Percentiles rank a stretch among this genome's conserved stretches.
Conservation (phyloP, 1,140 invertebrate species). For the Pachypsylla venusta region DNA sequence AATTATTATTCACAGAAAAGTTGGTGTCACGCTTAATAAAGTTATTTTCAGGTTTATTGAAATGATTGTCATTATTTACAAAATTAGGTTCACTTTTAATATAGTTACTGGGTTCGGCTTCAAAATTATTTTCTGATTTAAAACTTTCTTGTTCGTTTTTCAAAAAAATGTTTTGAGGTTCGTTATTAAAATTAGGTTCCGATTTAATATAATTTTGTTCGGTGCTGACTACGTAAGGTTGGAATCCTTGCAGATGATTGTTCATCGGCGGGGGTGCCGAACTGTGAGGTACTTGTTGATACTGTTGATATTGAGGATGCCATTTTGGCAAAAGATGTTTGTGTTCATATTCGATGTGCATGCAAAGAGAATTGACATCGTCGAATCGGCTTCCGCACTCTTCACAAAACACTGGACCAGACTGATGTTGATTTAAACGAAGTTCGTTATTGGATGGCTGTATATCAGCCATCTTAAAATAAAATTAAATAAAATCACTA, state of each 20-base stretch:
- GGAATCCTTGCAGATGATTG: too few species aligned
- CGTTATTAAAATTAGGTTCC: neutral
- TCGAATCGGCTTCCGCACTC: neutral
- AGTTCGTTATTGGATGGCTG: conserved; percentile 5
- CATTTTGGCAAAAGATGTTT: neutral
- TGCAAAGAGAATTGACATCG: neutral
- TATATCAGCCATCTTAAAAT: neutral
- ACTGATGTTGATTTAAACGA: neutral
- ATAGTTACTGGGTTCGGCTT: neutral
- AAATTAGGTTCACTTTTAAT: neutral
- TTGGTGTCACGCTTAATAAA: too few species aligned
- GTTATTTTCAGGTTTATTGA: too few species aligned
- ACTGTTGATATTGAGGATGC: neutral
- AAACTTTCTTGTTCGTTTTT: neutral
- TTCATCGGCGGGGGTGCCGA: too few species aligned
- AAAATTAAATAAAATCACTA: neutral
- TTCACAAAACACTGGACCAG: neutral
- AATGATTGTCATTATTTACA: neutral
- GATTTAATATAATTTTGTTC: neutral
- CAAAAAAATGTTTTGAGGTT: neutral
- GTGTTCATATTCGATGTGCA: neutral
- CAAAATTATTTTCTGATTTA: neutral
- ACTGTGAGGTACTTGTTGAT: too few species aligned
- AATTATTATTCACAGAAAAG: neutral
- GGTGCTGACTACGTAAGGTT: too few species aligned